A percentile compares a stretch with the other conserved stretches of the same genome.
Conservation (phyloP, 2,797 vertebrate genomes). For the Pseudochaenichthys georgianus region DNA sequence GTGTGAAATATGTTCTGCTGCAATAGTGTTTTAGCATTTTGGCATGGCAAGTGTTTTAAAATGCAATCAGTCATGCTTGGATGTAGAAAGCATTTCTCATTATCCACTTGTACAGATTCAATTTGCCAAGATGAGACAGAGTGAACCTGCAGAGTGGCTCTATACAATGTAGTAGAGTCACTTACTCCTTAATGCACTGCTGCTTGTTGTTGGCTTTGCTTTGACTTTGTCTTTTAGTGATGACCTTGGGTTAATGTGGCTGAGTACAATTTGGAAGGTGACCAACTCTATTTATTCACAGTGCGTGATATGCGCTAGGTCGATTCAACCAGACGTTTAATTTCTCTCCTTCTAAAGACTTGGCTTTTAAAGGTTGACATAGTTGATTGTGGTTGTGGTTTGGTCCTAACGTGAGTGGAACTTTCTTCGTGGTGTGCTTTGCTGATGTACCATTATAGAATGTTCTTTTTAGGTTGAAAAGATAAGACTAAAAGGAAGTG, state of each 20-base stretch:
- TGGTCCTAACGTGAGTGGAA: not conserved
- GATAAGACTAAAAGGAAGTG: constrained; percentile 20
- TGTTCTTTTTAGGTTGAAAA: constrained; percentile 9
- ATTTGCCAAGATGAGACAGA: constrained; percentile 33
- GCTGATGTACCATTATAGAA: not conserved
- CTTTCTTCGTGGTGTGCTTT: not conserved
- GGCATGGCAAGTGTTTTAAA: constrained; percentile 10
- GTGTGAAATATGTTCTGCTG: constrained; percentile 24
- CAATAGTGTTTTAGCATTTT: constrained; percentile 11
- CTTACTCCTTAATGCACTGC: constrained; percentile 37
- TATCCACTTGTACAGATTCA: constrained; percentile 37
- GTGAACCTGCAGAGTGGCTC: constrained; percentile 14
- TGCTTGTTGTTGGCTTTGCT: constrained; percentile 17
- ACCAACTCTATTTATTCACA: constrained; percentile 41
- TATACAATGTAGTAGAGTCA: constrained; percentile 24
- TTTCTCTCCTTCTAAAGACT: constrained; percentile 41
- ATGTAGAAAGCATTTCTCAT: constrained; percentile 55
- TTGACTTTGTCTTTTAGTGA: constrained; percentile 46
- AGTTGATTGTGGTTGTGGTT: constrained; percentile 5
- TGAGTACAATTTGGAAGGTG: constrained; percentile 49
- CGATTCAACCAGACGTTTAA: constrained; percentile 30
- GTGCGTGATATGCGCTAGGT: constrained; percentile 21
- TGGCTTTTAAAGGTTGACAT: constrained; percentile 1
- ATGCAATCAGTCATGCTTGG: constrained; percentile 47
- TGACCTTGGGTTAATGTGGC: constrained; percentile 52